Evolutionary conservation across 2,113 vertebrate genomes (phyloP), one percentile per base, ranked within the genome.

Genomic region (Clarias gariepinus): DNA sequence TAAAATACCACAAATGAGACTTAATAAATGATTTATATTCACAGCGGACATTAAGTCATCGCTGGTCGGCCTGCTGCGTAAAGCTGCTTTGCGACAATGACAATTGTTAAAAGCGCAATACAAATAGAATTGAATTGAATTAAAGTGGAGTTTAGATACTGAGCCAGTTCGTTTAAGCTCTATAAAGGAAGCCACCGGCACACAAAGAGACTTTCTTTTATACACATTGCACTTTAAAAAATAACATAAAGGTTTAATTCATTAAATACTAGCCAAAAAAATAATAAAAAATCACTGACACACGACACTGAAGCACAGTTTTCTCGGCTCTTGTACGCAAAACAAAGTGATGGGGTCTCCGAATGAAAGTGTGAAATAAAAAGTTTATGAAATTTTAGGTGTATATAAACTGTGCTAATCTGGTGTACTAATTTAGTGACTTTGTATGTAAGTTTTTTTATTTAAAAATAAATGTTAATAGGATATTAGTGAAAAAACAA

Each of bases 331-430:
- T 36, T 21, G 30, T 71, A 30, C 21, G 68, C 28, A 68, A 68
- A 68, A 30, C 16, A 16, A 30, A 68, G 28, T 33, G 61, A 41
- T 41, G 41, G 61, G n/a, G 68, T 74, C 36, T 81, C 53, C 15
- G 69, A 76, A 53, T 63, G 80, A 76, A 53, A 33, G 19, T 30
- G 41, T 19, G 30, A 87, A 64, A 25, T 12, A 12, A 13, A 28
- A 71, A 5, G n/a, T 30, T 80, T 5, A 30, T 41, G 9, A 53
- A 81, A 36, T 23, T 19, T 53, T 13, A 83, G 47, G 52, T 89
- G 86, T 90, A 87, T 64, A 90, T 85, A 89, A 52, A 69, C 87
- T 86, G 89, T 89, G 84, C n/a, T 83, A 85, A 86, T 83, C 80
- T 53, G 83, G 83, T 87, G 58, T 84, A 82, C 81, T 85, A 36